These are phyloP conservation scores for Enteromius afrohamiltoni DNA, from an alignment of 2,797 vertebrate genomes.

Conservation along the genomic window DNA sequence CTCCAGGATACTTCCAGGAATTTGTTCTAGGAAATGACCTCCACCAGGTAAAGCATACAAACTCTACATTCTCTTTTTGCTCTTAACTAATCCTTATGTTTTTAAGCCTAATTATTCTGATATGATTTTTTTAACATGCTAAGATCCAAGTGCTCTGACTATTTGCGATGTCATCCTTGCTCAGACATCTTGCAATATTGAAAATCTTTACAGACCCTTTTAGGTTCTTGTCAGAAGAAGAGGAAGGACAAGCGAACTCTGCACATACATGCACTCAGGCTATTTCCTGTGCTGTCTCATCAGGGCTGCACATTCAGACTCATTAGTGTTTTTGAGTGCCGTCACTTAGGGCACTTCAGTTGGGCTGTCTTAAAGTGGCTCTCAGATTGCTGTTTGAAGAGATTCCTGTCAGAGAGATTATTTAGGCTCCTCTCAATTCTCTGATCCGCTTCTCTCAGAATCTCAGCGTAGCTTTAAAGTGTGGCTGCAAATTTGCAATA, in stretches of 20 bases:
- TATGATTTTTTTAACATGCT: background rate
- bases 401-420: slow-evolving; percentile 12
- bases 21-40: slow-evolving; percentile 90
- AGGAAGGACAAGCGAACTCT: slow-evolving; percentile 6
- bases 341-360: background rate
- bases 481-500: background rate
- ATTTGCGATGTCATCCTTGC: background rate
- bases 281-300: slow-evolving; percentile 24
- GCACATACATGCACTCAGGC: slow-evolving; percentile 19
- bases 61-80: background rate
- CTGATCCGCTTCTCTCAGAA: background rate
- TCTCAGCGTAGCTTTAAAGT: background rate
- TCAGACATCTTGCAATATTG: slow-evolving; percentile 3
- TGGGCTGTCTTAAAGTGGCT: background rate
- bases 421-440: background rate
- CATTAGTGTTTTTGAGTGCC: slow-evolving; percentile 5
- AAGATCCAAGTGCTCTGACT: slow-evolving; percentile 8
- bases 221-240: background rate
- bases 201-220: slow-evolving; percentile 35
- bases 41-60: slow-evolving; percentile 83
- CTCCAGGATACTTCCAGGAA: slow-evolving; percentile 95
- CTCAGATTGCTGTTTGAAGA: background rate
- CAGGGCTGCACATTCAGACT: background rate
- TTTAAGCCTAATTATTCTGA: background rate
- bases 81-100: background rate